A percentile compares a stretch with the other conserved stretches of the same genome.
phyloP scores from a whole-genome alignment of 2,888 invertebrate genomes.

The Agriopis aurantiaria region DNA sequence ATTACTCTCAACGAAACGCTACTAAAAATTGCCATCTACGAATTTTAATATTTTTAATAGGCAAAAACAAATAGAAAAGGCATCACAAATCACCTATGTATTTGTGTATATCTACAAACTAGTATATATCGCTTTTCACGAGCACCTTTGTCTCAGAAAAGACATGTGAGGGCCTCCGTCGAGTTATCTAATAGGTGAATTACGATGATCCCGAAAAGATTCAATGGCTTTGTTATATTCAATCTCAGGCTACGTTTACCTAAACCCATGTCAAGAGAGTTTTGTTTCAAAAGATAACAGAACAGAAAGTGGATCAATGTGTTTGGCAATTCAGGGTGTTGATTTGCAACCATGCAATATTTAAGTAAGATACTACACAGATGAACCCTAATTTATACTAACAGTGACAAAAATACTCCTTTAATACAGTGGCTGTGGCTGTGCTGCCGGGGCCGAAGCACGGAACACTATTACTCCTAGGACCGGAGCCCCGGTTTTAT shows the following conservation, averaged over 20 bases:
- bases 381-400: too few relatives aligned
- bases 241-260: slow-evolving; percentile 34
- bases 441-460: too few relatives aligned
- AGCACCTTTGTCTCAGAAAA: slow-evolving; percentile 24
- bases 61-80: too few relatives aligned
- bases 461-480: too few relatives aligned
- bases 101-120: background rate
- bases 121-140: slow-evolving; percentile 2
- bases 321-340: background rate
- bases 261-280: slow-evolving; percentile 40
- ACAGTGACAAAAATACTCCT: too few relatives aligned
- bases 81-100: too few relatives aligned
- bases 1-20: too few relatives aligned
- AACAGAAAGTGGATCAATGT: slow-evolving; percentile 15
- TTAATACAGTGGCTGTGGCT: too few relatives aligned
- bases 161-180: slow-evolving; percentile 17
- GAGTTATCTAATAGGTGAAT: slow-evolving; percentile 40
- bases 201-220: slow-evolving; percentile 42
- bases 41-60: too few relatives aligned
- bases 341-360: background rate
- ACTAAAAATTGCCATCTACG: too few relatives aligned
- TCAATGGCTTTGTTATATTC: slow-evolving; percentile 37
- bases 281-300: slow-evolving; percentile 37
- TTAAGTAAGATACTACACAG: background rate
- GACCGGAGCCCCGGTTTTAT: too few relatives aligned